These are phyloP conservation scores for Pseudotriccus pelzelni DNA, from an alignment of 2,797 vertebrate genomes.

Conservation along the genomic window DNA sequence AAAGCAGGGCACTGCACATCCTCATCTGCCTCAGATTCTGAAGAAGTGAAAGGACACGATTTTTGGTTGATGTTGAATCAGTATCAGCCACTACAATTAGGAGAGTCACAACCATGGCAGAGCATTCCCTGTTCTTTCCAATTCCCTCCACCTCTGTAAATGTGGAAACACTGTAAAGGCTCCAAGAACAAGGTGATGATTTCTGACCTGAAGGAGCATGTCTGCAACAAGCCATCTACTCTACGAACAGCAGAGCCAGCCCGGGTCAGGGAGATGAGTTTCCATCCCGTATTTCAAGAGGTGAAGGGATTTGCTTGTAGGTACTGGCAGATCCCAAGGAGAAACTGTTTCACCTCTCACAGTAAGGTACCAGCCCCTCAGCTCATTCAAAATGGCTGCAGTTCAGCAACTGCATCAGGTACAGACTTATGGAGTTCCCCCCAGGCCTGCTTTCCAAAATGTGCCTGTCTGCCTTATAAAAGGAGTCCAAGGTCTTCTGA, in stretches of 20 bases:
- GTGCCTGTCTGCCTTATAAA: not conserved
- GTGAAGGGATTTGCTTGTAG: not conserved
- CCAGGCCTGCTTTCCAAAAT: not conserved
- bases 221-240: not conserved
- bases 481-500: not conserved
- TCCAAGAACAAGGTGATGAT: not conserved
- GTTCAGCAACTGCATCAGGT: not conserved
- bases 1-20: not conserved
- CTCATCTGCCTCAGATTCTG: not conserved
- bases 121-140: not conserved
- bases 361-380: not conserved
- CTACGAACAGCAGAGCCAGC: not conserved
- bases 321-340: not conserved
- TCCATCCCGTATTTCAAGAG: not conserved
- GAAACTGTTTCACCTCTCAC: not conserved
- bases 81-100: not conserved
- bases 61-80: accelerated
- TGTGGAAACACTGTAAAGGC: not conserved
- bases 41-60: not conserved
- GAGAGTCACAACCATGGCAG: not conserved
- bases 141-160: not conserved
- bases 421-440: not conserved
- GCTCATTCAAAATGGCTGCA: not conserved
- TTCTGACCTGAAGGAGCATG: not conserved
- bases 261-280: not conserved